Evolutionary conservation across 2,797 vertebrate genomes (phyloP).

Genomic region (Salmo trutta): DNA sequence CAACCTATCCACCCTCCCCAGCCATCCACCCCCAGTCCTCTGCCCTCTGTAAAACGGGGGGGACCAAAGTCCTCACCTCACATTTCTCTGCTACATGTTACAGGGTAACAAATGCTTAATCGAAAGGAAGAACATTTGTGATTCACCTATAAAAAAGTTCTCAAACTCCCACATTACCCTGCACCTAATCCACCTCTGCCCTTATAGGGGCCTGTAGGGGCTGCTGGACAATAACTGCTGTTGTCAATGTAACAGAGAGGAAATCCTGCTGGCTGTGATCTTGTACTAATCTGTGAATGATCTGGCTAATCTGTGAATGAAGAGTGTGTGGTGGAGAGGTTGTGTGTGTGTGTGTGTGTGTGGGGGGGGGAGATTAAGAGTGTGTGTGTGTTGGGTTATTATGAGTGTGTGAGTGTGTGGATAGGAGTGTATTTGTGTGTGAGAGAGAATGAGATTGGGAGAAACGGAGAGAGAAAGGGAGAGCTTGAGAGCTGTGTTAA

Average conservation of each 20-base stretch:
- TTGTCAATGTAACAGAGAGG: slow-evolving; percentile 43
- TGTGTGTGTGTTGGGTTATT: background rate
- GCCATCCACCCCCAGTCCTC: background rate
- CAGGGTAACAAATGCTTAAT: slow-evolving; percentile 30
- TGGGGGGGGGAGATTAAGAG: too few species aligned
- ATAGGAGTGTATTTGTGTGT: background rate
- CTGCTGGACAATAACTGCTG: slow-evolving; percentile 44
- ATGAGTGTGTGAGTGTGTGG: background rate
- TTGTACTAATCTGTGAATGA: slow-evolving; percentile 44
- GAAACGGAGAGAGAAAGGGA: slow-evolving; percentile 14
- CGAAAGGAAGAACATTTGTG: background rate
- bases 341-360: background rate
- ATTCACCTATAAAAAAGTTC: background rate
- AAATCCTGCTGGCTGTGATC: slow-evolving; percentile 60
- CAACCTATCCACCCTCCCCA: background rate
- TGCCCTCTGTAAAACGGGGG: background rate
- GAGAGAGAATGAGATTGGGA: background rate
- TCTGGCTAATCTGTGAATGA: slow-evolving; percentile 59
- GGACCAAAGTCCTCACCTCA: slow-evolving; percentile 17
- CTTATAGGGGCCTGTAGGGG: background rate
- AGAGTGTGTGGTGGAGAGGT: slow-evolving; percentile 16
- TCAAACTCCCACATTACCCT: background rate
- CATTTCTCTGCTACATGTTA: slow-evolving; percentile 18
- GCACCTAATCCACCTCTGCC: background rate
- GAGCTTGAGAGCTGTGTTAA: slow-evolving; percentile 40